Conservation (phyloP, 2,888 invertebrate genomes). For the Hydroisotoma schaefferi region DNA sequence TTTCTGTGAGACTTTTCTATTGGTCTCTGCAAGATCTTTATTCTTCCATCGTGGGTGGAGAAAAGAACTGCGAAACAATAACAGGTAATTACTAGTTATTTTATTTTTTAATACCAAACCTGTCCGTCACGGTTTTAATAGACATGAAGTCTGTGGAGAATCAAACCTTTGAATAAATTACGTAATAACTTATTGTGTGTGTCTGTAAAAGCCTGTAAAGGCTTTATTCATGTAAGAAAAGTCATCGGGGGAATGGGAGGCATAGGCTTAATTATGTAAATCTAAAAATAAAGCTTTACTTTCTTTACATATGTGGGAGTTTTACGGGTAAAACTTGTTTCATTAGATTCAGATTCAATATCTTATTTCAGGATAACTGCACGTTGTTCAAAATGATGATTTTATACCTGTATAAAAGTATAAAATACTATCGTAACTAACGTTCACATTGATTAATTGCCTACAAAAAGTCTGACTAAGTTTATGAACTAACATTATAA, state of each 20-base stretch:
- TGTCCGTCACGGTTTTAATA: background rate
- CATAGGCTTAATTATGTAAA: background rate
- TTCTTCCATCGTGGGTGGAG: conserved; percentile 58
- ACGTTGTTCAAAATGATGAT: too few relatives aligned
- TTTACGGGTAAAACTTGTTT: too few relatives aligned
- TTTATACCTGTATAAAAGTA: too few relatives aligned
- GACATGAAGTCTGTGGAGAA: background rate
- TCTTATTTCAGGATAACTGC: too few relatives aligned
- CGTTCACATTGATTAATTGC: too few relatives aligned
- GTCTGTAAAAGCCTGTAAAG: background rate
- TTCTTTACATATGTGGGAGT: too few relatives aligned
- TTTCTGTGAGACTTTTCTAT: conserved; percentile 57
- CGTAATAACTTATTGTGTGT: background rate
- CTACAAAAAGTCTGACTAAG: too few relatives aligned
- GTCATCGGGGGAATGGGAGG: background rate
- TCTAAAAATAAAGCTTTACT: too few relatives aligned
- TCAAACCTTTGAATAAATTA: too few relatives aligned
- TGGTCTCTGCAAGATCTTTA: conserved; percentile 68
- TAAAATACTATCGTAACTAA: too few relatives aligned
- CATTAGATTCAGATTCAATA: too few relatives aligned
- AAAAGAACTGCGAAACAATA: conserved; percentile 54
- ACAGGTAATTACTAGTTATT: conserved; percentile 50
- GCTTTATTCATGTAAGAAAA: background rate
- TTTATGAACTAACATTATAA: too few relatives aligned
- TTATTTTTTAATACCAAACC: background rate